phyloP scores from a whole-genome alignment of 1,140 invertebrate species.

The Scaptomyza montana region DNA sequence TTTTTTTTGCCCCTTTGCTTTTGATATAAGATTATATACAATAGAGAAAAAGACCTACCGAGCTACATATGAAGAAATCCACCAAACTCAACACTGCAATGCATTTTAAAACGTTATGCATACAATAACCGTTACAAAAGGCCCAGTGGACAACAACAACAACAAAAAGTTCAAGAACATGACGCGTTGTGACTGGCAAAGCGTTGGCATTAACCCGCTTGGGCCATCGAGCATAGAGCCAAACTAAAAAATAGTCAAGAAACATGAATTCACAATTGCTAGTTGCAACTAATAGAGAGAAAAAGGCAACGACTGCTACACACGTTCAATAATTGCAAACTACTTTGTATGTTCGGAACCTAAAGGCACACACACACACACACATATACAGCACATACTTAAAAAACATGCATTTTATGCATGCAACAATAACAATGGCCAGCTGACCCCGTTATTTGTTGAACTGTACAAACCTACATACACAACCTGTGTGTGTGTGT shows the following conservation, averaged over 20 bases:
- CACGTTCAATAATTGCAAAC: slow-evolving; percentile 47
- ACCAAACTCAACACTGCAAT: slow-evolving; percentile 30
- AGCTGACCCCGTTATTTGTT: slow-evolving; percentile 77
- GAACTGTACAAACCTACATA: slow-evolving; percentile 64
- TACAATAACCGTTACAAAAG: slow-evolving; percentile 45
- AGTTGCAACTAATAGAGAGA: slow-evolving; percentile 26
- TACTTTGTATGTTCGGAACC: slow-evolving; percentile 10
- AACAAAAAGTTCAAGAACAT: slow-evolving; percentile 51
- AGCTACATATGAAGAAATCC: slow-evolving; percentile 52
- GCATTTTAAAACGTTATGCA: slow-evolving; percentile 62
- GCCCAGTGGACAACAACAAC: slow-evolving; percentile 1
- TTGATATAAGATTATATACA: slow-evolving; percentile 30
- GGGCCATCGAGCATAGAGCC: slow-evolving; percentile 41
- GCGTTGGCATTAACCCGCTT: slow-evolving; percentile 46
- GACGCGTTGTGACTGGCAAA: slow-evolving; percentile 37
- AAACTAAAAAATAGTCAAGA: slow-evolving; percentile 7
- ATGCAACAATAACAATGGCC: slow-evolving; percentile 68
- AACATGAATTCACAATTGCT: slow-evolving; percentile 49
- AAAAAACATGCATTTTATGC: slow-evolving; percentile 46
- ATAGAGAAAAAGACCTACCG: slow-evolving; percentile 49
- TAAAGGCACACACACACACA: slow-evolving; percentile 5
- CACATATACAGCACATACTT: slow-evolving; percentile 15
- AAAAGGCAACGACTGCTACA: slow-evolving; percentile 19
- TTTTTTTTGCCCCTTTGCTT: slow-evolving; percentile 22
- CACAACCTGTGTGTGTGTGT: slow-evolving; percentile 1